Conservation (phyloP, 1,140 invertebrate species). For the Pantala flavescens region DNA sequence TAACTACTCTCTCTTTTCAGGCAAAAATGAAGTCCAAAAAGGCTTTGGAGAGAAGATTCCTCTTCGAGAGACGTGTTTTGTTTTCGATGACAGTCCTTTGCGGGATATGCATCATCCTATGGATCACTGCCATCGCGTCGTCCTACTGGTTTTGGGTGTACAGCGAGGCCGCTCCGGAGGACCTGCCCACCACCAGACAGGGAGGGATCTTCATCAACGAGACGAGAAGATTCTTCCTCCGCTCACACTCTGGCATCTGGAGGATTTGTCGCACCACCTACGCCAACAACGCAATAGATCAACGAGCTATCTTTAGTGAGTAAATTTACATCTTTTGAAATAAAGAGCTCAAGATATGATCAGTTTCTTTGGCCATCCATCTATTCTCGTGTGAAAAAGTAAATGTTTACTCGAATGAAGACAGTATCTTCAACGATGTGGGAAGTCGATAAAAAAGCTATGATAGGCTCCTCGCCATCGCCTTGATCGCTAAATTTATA, state of each 20-base stretch:
- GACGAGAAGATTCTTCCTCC: slow-evolving; percentile 45
- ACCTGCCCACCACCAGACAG: slow-evolving; percentile 23
- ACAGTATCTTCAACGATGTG: no score
- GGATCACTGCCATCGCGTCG: slow-evolving; percentile 63
- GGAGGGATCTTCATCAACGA: slow-evolving; percentile 44
- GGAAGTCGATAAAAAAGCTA: no score
- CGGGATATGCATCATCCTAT: slow-evolving; percentile 52
- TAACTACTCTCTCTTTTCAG: no score
- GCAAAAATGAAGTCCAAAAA: slow-evolving; percentile 28
- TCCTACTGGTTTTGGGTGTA: slow-evolving; percentile 51
- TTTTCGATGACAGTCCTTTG: slow-evolving; percentile 56
- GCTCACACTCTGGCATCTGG: slow-evolving; percentile 56
- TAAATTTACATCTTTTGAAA: background rate
- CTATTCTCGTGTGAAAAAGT: slow-evolving; percentile 22
- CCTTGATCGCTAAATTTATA: no score
- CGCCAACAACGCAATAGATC: background rate
- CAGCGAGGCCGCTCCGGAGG: slow-evolving; percentile 36
- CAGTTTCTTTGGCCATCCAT: background rate
- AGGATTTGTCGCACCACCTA: slow-evolving; percentile 41
- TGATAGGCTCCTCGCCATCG: no score
- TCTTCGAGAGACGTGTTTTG: slow-evolving; percentile 58
- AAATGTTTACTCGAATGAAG: no score
- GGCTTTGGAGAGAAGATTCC: slow-evolving; percentile 44
- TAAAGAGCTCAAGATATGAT: background rate
- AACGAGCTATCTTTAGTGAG: slow-evolving; percentile 15